phyloP scores from a whole-genome alignment of 2,888 invertebrate genomes.

The Lampropteryx suffumata region DNA sequence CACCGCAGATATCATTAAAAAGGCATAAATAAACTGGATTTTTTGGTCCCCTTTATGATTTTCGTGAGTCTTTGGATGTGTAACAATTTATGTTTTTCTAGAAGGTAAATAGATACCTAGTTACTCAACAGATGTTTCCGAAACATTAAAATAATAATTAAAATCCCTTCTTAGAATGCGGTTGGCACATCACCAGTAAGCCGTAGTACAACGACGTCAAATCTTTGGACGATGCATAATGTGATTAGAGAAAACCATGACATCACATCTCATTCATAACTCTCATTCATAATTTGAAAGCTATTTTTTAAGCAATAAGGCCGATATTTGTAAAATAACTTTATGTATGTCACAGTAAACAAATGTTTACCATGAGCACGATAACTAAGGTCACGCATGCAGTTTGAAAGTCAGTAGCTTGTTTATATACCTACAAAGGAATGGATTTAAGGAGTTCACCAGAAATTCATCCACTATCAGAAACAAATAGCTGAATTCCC shows the following conservation, averaged over 20 bases:
- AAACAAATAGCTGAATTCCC: no score
- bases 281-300: constrained; percentile 21
- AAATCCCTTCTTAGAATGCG: constrained; percentile 6
- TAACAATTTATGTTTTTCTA: no score
- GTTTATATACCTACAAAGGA: not conserved
- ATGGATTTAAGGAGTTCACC: no score
- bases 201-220: constrained; percentile 15
- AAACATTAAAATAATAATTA: constrained; percentile 1
- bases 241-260: constrained; percentile 21
- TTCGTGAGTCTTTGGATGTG: no score
- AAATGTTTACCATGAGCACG: constrained; percentile 25
- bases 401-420: no score
- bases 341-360: constrained; percentile 26
- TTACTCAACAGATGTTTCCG: no score
- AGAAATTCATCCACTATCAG: no score
- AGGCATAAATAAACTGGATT: no score
- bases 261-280: constrained; percentile 19
- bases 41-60: no score
- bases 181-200: constrained; percentile 13
- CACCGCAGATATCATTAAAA: no score
- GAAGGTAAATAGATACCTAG: no score
- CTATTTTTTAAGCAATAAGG: constrained; percentile 14
- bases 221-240: constrained; percentile 23
- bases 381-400: constrained; percentile 29
- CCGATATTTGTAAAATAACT: constrained; percentile 12